These are phyloP conservation scores for Octonoba sinensis DNA, from an alignment of 2,888 invertebrate genomes.

Conservation along the genomic window DNA sequence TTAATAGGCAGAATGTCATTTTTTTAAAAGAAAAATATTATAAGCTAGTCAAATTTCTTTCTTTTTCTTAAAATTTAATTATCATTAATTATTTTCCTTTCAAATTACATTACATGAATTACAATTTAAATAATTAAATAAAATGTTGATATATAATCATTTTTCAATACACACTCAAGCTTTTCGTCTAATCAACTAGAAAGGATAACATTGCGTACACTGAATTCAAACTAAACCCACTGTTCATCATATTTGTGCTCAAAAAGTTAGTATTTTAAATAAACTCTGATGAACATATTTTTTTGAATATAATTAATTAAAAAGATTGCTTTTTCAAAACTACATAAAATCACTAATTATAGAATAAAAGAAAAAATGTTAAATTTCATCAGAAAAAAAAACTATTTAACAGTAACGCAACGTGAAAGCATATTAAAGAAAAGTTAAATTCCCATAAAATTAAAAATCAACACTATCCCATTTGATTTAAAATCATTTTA, in stretches of 20 bases:
- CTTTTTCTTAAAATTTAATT: conserved; percentile 1
- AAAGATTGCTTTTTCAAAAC: neutral
- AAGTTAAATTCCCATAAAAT: neutral
- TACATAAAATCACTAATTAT: neutral
- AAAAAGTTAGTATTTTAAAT: too few relatives aligned
- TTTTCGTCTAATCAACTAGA: too few relatives aligned
- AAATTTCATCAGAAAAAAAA: neutral
- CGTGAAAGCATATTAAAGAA: neutral
- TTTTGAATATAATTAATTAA: too few relatives aligned
- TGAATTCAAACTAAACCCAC: too few relatives aligned
- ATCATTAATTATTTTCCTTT: neutral
- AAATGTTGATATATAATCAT: too few relatives aligned
- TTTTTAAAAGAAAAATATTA: neutral
- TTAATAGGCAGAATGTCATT: conserved; percentile 57
- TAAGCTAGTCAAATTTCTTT: neutral
- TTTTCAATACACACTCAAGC: too few relatives aligned
- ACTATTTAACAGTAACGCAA: conserved; percentile 14
- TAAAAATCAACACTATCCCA: conserved; percentile 4
- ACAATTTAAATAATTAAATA: too few relatives aligned
- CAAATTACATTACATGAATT: neutral
- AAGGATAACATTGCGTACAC: too few relatives aligned
- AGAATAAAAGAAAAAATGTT: too few relatives aligned
- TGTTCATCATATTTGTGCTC: too few relatives aligned
- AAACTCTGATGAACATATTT: too few relatives aligned
- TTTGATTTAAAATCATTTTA: conserved; percentile 67